These are phyloP conservation scores for Trichomalopsis sarcophagae DNA, from an alignment of 1,140 invertebrate species.

Conservation along the genomic window DNA sequence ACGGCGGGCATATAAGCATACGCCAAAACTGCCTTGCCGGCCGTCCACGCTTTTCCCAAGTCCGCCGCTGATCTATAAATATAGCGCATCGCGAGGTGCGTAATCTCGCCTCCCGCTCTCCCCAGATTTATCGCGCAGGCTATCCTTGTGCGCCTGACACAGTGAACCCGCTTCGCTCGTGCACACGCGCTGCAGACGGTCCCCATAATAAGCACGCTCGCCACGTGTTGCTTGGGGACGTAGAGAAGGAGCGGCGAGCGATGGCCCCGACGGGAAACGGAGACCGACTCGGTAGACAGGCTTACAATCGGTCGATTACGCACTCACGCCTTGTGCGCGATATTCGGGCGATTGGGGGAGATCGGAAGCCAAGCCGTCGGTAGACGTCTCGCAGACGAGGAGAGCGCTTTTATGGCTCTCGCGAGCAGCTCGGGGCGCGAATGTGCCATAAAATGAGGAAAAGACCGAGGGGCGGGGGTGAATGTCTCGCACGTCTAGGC, in stretches of 20 bases:
- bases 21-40: no score
- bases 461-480: neutral
- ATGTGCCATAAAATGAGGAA: slow-evolving; percentile 39
- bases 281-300: no score
- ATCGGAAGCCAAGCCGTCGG: slow-evolving; percentile 55
- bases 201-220: no score
- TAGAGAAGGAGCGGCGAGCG: neutral
- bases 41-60: no score
- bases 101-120: neutral
- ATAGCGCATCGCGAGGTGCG: neutral
- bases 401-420: slow-evolving; percentile 70
- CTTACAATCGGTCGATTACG: no score
- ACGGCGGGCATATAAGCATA: no score
- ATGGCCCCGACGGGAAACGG: neutral
- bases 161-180: no score
- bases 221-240: no score
- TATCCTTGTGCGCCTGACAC: no score
- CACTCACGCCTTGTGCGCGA: no score
- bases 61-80: neutral
- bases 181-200: no score
- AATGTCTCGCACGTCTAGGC: slow-evolving; percentile 59
- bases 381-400: slow-evolving; percentile 61
- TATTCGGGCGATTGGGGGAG: slow-evolving; percentile 29
- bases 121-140: neutral
- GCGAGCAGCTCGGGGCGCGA: slow-evolving; percentile 60